Evolutionary conservation across 2,888 invertebrate species (phyloP).

Genomic region (Diploptera punctata): DNA sequence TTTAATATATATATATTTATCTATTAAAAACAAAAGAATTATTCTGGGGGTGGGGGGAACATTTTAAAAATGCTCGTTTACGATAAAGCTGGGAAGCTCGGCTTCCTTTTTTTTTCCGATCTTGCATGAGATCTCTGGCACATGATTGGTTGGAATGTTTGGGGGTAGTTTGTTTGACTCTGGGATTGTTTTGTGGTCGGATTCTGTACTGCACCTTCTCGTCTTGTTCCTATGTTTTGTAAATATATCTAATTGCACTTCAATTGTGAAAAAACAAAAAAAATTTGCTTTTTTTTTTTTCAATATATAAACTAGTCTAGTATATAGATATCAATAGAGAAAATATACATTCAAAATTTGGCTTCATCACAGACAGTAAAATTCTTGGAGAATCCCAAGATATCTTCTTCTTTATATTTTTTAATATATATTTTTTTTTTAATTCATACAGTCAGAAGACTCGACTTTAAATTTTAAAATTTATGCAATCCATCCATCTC

Average conservation of each 20-base stretch:
- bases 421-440: background rate
- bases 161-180: background rate
- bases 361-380: slow-evolving; percentile 64
- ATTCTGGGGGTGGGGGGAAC: slow-evolving; percentile 37
- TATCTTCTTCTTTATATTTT: background rate
- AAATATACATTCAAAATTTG: slow-evolving; percentile 66
- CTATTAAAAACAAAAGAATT: slow-evolving; percentile 36
- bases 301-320: slow-evolving; percentile 46
- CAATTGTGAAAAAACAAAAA: slow-evolving; percentile 60
- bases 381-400: slow-evolving; percentile 46
- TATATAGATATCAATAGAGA: slow-evolving; percentile 61
- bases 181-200: slow-evolving; percentile 31
- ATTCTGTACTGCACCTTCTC: slow-evolving; percentile 30
- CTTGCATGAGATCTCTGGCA: slow-evolving; percentile 42
- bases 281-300: slow-evolving; percentile 54
- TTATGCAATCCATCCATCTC: too few species aligned
- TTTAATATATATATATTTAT: slow-evolving; percentile 29
- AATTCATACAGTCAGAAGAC: too few species aligned
- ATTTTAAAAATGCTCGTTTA: slow-evolving; percentile 41
- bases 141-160: slow-evolving; percentile 41
- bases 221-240: slow-evolving; percentile 29
- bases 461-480: too few species aligned
- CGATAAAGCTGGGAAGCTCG: slow-evolving; percentile 43
- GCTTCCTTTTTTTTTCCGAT: slow-evolving; percentile 36
- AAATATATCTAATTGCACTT: slow-evolving; percentile 63